phyloP scores from a whole-genome alignment of 1,140 invertebrate species.

The Leptopilina clavipes region DNA sequence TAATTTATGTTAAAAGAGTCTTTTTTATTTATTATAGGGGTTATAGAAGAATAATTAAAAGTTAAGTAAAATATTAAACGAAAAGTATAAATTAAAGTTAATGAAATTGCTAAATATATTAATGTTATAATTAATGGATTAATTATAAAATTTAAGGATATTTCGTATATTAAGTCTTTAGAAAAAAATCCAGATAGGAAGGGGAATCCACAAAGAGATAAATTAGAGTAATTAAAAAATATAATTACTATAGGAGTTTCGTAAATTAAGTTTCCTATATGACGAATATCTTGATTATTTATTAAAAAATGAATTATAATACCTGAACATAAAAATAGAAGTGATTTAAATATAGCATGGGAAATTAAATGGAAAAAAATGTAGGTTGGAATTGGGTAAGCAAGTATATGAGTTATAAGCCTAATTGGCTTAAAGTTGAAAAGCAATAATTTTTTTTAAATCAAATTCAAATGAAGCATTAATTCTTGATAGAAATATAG shows the following conservation, averaged over 20 bases:
- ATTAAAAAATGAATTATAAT: constrained; percentile 78
- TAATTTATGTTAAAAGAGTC: neutral
- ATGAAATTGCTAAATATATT: neutral
- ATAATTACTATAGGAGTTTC: constrained; percentile 48
- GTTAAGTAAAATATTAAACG: neutral
- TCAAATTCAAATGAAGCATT: constrained; percentile 79
- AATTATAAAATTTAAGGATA: neutral
- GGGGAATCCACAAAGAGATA: constrained; percentile 39
- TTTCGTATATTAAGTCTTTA: neutral
- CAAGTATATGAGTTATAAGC: constrained; percentile 79
- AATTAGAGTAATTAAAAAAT: constrained; percentile 49
- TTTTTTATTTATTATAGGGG: neutral
- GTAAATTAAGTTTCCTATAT: constrained; percentile 69
- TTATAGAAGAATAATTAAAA: neutral
- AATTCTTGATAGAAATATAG: constrained; percentile 79
- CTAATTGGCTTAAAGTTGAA: constrained; percentile 82
- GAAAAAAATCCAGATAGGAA: neutral
- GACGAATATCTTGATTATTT: constrained; percentile 80
- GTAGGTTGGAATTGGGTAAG: constrained; percentile 70
- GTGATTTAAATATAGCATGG: constrained; percentile 80
- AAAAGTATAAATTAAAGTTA: neutral
- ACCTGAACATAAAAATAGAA: constrained; percentile 79
- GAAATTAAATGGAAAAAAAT: constrained; percentile 79
- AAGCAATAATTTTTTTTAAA: constrained; percentile 84
- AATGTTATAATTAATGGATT: neutral